Conservation (phyloP, 2,888 invertebrate species). For the Drosophila niveifrons region DNA sequence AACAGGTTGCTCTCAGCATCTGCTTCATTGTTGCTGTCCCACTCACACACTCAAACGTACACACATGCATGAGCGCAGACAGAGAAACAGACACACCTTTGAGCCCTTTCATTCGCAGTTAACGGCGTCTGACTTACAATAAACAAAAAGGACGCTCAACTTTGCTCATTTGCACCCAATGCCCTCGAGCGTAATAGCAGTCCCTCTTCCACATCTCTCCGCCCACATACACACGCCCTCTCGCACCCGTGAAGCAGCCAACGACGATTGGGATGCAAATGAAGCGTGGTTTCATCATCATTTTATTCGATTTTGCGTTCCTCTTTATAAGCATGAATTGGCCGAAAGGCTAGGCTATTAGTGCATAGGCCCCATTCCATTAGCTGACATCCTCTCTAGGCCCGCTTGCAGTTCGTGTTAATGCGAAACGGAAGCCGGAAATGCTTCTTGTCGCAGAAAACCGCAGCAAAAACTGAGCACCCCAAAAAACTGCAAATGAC, state of each 20-base stretch:
- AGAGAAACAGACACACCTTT: conserved; percentile 22
- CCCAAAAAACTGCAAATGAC: conserved; percentile 57
- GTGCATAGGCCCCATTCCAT: conserved; percentile 2
- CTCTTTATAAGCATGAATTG: conserved; percentile 19
- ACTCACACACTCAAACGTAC: conserved; percentile 6
- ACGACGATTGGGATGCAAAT: conserved; percentile 64
- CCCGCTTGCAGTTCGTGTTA: conserved; percentile 25
- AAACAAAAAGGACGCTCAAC: conserved; percentile 60
- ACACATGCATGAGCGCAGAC: conserved; percentile 13
- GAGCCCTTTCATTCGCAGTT: conserved; percentile 41
- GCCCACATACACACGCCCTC: not conserved
- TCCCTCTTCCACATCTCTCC: not conserved
- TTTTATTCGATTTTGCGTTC: conserved; percentile 35
- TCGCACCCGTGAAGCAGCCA: not conserved
- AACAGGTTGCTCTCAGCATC: conserved; percentile 72
- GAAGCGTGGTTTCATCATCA: conserved; percentile 51
- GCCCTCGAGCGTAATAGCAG: conserved; percentile 50
- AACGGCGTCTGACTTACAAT: conserved; percentile 49
- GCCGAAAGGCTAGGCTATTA: not conserved
- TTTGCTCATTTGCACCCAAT: conserved; percentile 73
- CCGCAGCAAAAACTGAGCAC: conserved; percentile 34
- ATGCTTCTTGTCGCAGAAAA: conserved; percentile 54
- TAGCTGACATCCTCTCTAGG: not conserved
- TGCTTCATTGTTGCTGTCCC: conserved; percentile 45
- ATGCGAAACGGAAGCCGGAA: conserved; percentile 75